Conservation (phyloP, 2,888 invertebrate genomes). For the Drosophila cognata region DNA sequence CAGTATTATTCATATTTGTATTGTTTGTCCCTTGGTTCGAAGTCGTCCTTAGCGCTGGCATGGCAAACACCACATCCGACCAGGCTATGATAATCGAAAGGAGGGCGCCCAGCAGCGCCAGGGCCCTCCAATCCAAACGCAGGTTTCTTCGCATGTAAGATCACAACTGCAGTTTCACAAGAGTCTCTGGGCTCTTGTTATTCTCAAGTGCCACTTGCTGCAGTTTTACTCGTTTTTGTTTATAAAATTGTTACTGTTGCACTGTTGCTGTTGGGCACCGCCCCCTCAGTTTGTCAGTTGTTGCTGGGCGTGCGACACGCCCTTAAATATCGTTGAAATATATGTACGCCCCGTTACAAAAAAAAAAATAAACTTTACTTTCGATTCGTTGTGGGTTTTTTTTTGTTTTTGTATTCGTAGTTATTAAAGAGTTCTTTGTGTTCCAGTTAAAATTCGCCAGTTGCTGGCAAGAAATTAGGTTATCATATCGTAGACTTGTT, state of each 20-base stretch:
- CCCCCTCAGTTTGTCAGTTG: constrained; percentile 48
- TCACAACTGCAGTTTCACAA: constrained; percentile 55
- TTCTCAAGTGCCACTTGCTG: constrained; percentile 5
- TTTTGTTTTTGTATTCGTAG: constrained; percentile 32
- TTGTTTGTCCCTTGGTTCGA: constrained; percentile 43
- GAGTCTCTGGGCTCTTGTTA: constrained; percentile 29
- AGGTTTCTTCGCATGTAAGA: constrained; percentile 84
- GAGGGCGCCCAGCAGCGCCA: constrained; percentile 86
- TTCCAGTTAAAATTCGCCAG: constrained; percentile 44
- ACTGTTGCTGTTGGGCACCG: constrained; percentile 29
- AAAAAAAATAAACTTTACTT: constrained; percentile 59
- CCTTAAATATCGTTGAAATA: constrained; percentile 70
- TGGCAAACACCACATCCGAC: constrained; percentile 82
- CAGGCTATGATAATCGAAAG: constrained; percentile 84
- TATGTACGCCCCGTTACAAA: constrained; percentile 60
- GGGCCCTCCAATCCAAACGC: constrained; percentile 85
- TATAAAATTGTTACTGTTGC: constrained; percentile 23
- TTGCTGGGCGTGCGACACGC: constrained; percentile 71
- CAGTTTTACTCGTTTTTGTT: constrained; percentile 6
- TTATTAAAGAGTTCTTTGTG: constrained; percentile 33
- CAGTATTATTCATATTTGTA: constrained; percentile 24
- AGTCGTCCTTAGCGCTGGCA: constrained; percentile 76
- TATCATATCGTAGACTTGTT: constrained; percentile 77
- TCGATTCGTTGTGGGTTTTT: constrained; percentile 57
- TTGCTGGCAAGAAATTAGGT: constrained; percentile 67